Evolutionary conservation across 1,140 invertebrate species (phyloP), one percentile per base, ranked within the genome.

Genomic region (Luehdorfia chinensis): DNA sequence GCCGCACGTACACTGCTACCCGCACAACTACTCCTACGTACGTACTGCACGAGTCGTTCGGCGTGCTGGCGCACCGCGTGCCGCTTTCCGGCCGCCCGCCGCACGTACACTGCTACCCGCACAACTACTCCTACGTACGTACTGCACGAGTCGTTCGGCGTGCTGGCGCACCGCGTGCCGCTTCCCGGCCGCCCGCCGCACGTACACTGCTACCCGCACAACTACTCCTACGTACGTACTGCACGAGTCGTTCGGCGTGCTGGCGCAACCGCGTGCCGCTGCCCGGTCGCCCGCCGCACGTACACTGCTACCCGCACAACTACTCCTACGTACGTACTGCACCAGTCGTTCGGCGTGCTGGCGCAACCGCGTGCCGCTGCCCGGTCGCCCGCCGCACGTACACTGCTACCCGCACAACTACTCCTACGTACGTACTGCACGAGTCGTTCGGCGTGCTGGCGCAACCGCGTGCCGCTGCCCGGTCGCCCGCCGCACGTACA

Each of bases 361-460:
- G 65, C 56, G 79, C 8, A 72, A 72, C 58, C 58, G 66, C 0
- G 64, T 64, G 13, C 67, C 70, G 7, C 55, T 84, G 30, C 68
- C 71, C 0, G 57, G 61, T 12, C 66, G 79, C 0, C 47, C 55
- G 31, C 67, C 71, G 3, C 55, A 49, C 44, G 51, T 59, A 4
- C 11, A 46, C 0, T 84, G 79, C 52, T 84, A 58, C 53, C 66
- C 68, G 5, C 78, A 83, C 44, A 52, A 69, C 25, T 76, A 73
- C 41, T 23, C 58, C 3, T 48, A 60, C 30, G 77, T 81, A 48
- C n/a, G n/a, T n/a, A n/a, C n/a, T n/a, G n/a, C n/a, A n/a, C 71
- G n/a, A 63, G 64, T 3, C 47, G 55, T 16, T 56, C 79, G 0
- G 77, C 77, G 9, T 81, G 77, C 33, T 75, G 66, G 65, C 56